These are phyloP conservation scores for Bombus confusus DNA, from an alignment of 1,140 invertebrate species.

Conservation along the genomic window DNA sequence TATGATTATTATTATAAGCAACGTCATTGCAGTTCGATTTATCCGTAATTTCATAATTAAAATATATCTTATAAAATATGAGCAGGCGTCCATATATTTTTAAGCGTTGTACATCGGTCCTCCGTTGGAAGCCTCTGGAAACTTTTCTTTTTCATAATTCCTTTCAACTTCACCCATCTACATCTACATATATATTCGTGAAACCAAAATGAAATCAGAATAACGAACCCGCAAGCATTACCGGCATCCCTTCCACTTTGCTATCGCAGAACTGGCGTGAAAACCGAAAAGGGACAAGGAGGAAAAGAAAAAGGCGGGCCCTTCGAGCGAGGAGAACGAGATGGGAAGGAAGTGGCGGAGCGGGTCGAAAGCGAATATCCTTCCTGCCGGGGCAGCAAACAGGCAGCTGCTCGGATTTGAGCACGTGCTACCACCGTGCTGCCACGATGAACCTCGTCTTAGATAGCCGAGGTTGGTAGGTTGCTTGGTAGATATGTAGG, in stretches of 20 bases:
- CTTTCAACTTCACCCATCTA: background rate
- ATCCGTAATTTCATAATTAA: too few species aligned
- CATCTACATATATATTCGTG: background rate
- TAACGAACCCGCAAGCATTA: slow-evolving; percentile 4
- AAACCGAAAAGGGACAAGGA: slow-evolving; percentile 40
- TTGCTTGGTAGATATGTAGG: slow-evolving; percentile 49
- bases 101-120: too few species aligned
- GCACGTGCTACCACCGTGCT: slow-evolving; percentile 78
- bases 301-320: slow-evolving; percentile 24
- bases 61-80: too few species aligned
- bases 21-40: too few species aligned
- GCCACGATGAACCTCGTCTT: slow-evolving; percentile 50
- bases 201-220: slow-evolving; percentile 30
- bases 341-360: slow-evolving; percentile 64
- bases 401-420: slow-evolving; percentile 77
- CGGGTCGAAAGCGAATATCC: slow-evolving; percentile 66
- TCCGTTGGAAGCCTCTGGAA: background rate
- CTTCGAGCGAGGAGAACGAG: slow-evolving; percentile 34
- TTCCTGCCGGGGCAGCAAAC: slow-evolving; percentile 61
- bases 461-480: slow-evolving; percentile 55
- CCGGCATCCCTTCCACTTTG: slow-evolving; percentile 8
- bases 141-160: background rate
- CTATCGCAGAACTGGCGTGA: background rate
- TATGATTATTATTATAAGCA: too few species aligned
- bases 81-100: too few species aligned